A percentile compares a stretch with the other conserved stretches of the same genome.
phyloP scores from a whole-genome alignment of 1,140 invertebrate species.

The Asobara japonica region DNA sequence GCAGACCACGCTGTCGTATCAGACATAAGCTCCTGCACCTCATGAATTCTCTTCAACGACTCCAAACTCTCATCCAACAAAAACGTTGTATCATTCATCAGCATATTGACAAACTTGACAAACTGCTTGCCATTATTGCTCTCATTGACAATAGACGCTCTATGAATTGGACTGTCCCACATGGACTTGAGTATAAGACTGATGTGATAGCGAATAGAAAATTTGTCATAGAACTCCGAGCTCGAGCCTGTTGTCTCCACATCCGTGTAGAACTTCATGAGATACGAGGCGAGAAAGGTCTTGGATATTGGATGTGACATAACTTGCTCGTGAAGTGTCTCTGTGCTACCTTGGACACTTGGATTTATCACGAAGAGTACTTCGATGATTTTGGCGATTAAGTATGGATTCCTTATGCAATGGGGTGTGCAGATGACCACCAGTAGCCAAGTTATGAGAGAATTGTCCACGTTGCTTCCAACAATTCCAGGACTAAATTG shows the following conservation, averaged over 20 bases:
- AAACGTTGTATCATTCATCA: constrained; percentile 99
- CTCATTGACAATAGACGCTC: constrained; percentile 81
- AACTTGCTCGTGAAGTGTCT: constrained; percentile 72
- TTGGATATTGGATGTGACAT: constrained; percentile 90
- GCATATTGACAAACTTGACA: constrained; percentile 98
- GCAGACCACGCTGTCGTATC: constrained; percentile 75
- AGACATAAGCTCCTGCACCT: constrained; percentile 89
- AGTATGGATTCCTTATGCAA: constrained; percentile 94
- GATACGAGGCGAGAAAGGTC: constrained; percentile 81
- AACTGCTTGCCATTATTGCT: constrained; percentile 91
- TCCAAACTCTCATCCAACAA: constrained; percentile 95
- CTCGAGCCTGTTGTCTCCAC: constrained; percentile 97
- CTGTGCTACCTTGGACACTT: constrained; percentile 73
- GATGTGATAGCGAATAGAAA: constrained; percentile 97
- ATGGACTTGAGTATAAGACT: constrained; percentile 94
- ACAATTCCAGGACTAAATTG: constrained; percentile 84
- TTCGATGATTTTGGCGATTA: constrained; percentile 94
- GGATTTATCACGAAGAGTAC: constrained; percentile 94
- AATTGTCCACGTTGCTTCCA: constrained; percentile 81
- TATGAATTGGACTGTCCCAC: constrained; percentile 78
- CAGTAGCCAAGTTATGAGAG: constrained; percentile 88
- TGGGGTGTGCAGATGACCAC: constrained; percentile 89
- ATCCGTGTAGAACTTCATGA: constrained; percentile 99
- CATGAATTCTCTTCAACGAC: constrained; percentile 94
- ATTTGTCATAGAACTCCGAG: constrained; percentile 99